Evolutionary conservation across 2,797 vertebrate species (phyloP), one percentile per base, ranked within the genome.

Genomic region (Linurgus olivaceus): DNA sequence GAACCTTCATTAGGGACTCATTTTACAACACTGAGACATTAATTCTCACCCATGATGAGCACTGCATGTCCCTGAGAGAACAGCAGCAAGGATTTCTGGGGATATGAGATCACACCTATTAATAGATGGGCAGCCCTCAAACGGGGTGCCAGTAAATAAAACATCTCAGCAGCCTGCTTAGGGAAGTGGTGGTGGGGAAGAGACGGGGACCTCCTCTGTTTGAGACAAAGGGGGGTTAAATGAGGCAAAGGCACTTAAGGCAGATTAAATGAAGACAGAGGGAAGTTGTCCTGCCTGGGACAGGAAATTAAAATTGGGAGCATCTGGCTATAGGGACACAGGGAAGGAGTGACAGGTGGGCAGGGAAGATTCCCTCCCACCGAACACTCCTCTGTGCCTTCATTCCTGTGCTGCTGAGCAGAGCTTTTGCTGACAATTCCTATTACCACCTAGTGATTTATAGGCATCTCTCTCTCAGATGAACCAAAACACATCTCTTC

Each of bases 391-490:
- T 61, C 71, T 89, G 63, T 4, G 2, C 26, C 57, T 83, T 63
- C 38, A 65, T 45, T 66, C 62, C 57, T 44, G 63, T n/a, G 48
- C 92, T 74, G 78, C 78, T 25, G 23, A 75, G 72, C 31, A 70
- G 31, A 96, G 81, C 47, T 70, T 94, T 95, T 68, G 50, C 86
- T 88, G 88, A 89, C 86, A 89, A 75, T 55, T 93, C 57, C 38
- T 91, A 89, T 93, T 92, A 91, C 89, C 72, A 66, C 38, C 57
- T 58, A 31, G 58, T 79, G 88, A 96, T 96, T 95, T 96, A 96
- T 62, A 75, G 81, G 28, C 90, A 58, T 88, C 68, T 94, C 45
- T 91, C 51, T 89, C 82, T 86, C 65, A 93, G 79, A 92, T 92
- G 94, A 92, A 83, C 86, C 92, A 83, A 94, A 96, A 90, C 75